Evolutionary conservation across 2,797 vertebrate genomes (phyloP).

Genomic region (Rhabdophis nuchalis): DNA sequence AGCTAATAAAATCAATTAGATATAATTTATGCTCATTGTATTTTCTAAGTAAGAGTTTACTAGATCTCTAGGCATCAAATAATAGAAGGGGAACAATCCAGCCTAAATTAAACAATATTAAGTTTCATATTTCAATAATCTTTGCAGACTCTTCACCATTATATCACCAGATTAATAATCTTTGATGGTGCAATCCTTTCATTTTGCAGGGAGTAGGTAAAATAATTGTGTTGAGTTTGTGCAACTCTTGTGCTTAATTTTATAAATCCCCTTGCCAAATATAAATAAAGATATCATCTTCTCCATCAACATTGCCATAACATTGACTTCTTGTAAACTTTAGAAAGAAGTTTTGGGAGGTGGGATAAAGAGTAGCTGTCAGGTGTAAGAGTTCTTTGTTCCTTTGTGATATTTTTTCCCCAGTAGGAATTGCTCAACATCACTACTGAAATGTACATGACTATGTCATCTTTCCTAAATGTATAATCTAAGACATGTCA

Average conservation of each 20-base stretch:
- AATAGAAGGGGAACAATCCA: not conserved
- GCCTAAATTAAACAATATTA: not conserved
- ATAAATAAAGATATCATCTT: not conserved
- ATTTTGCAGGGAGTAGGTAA: not conserved
- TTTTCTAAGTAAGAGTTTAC: conserved; percentile 8
- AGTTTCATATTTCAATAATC: not conserved
- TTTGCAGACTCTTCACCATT: not conserved
- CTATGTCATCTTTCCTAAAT: not conserved
- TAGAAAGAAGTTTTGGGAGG: not conserved
- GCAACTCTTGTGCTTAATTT: not conserved
- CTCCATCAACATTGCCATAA: not conserved
- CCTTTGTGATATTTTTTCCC: not conserved
- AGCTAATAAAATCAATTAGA: conserved; percentile 2
- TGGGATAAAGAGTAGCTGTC: not conserved
- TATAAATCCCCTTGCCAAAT: not conserved
- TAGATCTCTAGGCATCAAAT: not conserved
- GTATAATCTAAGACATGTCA: not conserved
- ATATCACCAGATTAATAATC: not conserved
- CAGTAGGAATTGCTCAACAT: not conserved
- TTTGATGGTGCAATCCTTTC: not conserved
- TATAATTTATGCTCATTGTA: not conserved
- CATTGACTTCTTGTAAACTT: not conserved
- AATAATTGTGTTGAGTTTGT: not conserved
- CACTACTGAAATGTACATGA: not conserved
- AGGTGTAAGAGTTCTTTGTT: not conserved